Conservation (phyloP, 2,888 invertebrate species). For the Hydriomena furcata region DNA sequence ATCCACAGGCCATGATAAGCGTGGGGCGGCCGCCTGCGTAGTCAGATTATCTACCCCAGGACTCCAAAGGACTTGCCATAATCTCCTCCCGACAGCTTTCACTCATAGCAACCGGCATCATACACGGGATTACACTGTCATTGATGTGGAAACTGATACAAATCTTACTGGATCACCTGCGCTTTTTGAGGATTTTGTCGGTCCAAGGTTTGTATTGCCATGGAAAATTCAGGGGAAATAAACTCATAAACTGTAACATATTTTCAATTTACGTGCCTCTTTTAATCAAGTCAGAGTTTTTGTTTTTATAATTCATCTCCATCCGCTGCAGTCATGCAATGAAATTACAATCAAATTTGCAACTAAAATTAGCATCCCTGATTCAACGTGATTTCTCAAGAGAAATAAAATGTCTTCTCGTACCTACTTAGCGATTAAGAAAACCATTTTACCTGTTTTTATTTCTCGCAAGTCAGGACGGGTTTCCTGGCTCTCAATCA, state of each 20-base stretch:
- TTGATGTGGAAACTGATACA: conserved; percentile 67
- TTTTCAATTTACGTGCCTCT: conserved; percentile 12
- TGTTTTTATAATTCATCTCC: conserved; percentile 15
- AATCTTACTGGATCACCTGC: conserved; percentile 49
- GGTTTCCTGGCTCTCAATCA: conserved; percentile 50
- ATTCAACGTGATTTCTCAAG: conserved; percentile 20
- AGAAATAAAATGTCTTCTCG: conserved; percentile 20
- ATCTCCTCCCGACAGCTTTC: conserved; percentile 63
- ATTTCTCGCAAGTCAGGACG: conserved; percentile 30
- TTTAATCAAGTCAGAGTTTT: conserved; percentile 11
- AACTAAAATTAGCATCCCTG: conserved; percentile 15
- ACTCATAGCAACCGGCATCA: conserved; percentile 55
- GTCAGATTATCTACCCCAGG: conserved; percentile 52
- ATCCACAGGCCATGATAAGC: conserved; percentile 32
- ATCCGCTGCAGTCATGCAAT: conserved; percentile 19
- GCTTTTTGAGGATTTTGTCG: conserved; percentile 46
- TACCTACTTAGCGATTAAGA: conserved; percentile 21
- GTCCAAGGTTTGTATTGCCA: conserved; percentile 37
- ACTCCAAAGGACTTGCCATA: conserved; percentile 44
- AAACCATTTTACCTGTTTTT: conserved; percentile 25
- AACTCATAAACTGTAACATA: conserved; percentile 11
- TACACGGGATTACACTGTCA: conserved; percentile 59
- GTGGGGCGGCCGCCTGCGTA: conserved; percentile 36
- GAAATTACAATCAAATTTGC: conserved; percentile 22
- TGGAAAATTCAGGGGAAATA: conserved; percentile 9